Evolutionary conservation across 2,797 vertebrate genomes (phyloP), one percentile per base, ranked within the genome.

Genomic region (Anniella stebbinsi): DNA sequence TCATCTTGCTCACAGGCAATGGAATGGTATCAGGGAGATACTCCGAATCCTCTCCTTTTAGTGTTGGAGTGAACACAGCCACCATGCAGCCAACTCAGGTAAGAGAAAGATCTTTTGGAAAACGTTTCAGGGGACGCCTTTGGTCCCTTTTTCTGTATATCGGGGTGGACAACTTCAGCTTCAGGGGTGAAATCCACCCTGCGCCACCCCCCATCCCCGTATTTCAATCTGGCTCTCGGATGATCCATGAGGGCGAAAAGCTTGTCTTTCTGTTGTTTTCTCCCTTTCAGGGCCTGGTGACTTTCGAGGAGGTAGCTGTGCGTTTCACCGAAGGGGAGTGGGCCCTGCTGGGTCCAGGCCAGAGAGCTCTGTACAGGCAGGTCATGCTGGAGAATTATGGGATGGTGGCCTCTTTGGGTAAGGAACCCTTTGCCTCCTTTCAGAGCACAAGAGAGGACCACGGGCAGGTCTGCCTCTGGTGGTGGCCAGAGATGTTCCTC

Each of bases 371-470:
- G 21, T 83, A 84, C 36, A 41, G 87, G 70, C 57, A 76, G 72
- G 87, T 88, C 54, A 84, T 82, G 87, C 13, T 88, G 54, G 38
- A n/a, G 54, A 88, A 88, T 48, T 83, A 88, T 3, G 2, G 69
- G 57, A 83, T 3, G 23, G 80, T 48, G 30, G 57, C 41, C 21
- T 83, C 81, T 66, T 33, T 84, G 60, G 80, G 80, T 89, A 67
- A 76, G 88, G 1, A 2, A 7, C 8, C 33, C 57, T 63, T 30
- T 28, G 30, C 7, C 70, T 63, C 60, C 17, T 63, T 63, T 63
- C 60, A 18, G 60, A 63, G 60, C 60, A 15, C 60, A 63, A 17
- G 60, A 63, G 60, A 63, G 15, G 18, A 17, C 4, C 60, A 18
- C 10, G 51, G 51, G 51, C 45, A 45, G 45, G 45, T 45, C 45